A percentile compares a stretch with the other conserved stretches of the same genome.
These are phyloP conservation scores for Sparus aurata DNA, from an alignment of 2,797 vertebrate genomes.

Conservation along the genomic window DNA sequence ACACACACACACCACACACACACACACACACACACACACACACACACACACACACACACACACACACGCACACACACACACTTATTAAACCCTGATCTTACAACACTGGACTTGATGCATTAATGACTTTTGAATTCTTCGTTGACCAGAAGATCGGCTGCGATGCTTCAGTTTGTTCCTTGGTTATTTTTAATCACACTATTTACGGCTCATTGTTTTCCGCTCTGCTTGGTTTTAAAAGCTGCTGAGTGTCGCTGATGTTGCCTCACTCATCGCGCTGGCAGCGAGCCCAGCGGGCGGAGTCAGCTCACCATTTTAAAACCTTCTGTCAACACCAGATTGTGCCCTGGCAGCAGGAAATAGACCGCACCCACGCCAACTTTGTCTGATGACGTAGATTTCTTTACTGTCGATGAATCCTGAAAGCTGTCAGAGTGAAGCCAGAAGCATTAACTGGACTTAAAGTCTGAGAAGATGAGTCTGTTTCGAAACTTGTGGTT, in stretches of 20 bases:
- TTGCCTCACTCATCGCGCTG: not conserved
- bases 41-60: not conserved
- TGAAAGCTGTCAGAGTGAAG: not conserved
- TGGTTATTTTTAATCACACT: not conserved
- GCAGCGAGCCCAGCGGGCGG: not conserved
- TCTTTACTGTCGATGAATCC: not conserved
- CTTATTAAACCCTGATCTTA: not conserved
- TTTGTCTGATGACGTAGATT: not conserved
- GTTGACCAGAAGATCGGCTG: not conserved
- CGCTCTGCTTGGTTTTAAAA: not conserved
- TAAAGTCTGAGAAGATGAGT: no score
- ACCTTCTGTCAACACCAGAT: constrained; percentile 35
- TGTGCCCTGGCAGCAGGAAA: constrained; percentile 36
- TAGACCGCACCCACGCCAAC: not conserved
- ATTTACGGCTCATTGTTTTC: not conserved
- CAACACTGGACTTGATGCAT: not conserved
- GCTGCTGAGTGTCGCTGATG: not conserved
- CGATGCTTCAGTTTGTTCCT: not conserved
- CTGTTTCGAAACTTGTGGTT: not conserved
- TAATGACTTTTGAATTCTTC: not conserved
- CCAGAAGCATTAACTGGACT: not conserved
- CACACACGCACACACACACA: no score
- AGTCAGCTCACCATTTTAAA: not conserved
- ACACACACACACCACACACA: no score
- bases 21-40: not conserved